phyloP scores from a whole-genome alignment of 2,113 vertebrate species.

The Petroica traversi region DNA sequence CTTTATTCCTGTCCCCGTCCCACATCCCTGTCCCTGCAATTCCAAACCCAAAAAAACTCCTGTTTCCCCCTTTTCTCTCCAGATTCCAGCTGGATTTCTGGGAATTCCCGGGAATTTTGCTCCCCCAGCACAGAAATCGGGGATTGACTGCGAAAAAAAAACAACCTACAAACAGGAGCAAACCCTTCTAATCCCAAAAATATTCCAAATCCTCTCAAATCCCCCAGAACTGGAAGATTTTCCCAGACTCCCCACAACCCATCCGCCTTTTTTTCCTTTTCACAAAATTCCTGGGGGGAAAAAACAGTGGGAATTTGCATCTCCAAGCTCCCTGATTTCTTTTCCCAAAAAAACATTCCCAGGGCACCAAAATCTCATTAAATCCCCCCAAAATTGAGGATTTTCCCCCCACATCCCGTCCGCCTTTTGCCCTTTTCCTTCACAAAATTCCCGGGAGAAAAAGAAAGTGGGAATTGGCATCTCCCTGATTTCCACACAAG shows the following conservation, averaged over 20 bases:
- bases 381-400: too few relatives aligned
- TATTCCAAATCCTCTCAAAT: neutral
- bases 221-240: neutral
- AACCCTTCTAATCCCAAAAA: too few relatives aligned
- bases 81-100: neutral
- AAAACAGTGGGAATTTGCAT: slow-evolving; percentile 9
- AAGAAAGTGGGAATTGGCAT: too few relatives aligned
- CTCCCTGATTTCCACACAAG: neutral
- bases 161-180: neutral
- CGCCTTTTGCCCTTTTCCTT: too few relatives aligned
- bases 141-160: neutral
- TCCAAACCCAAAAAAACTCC: neutral
- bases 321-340: neutral
- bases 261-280: neutral
- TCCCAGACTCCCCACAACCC: neutral
- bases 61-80: neutral
- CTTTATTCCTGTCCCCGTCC: neutral
- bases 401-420: too few relatives aligned
- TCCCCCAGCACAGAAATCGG: neutral
- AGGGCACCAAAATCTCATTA: too few relatives aligned
- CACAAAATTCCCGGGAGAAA: too few relatives aligned
- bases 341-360: too few relatives aligned
- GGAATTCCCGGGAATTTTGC: neutral
- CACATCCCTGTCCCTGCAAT: neutral
- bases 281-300: neutral